These are phyloP conservation scores for Petaurus breviceps DNA, from an alignment of 2,113 vertebrate genomes.

Conservation along the genomic window DNA sequence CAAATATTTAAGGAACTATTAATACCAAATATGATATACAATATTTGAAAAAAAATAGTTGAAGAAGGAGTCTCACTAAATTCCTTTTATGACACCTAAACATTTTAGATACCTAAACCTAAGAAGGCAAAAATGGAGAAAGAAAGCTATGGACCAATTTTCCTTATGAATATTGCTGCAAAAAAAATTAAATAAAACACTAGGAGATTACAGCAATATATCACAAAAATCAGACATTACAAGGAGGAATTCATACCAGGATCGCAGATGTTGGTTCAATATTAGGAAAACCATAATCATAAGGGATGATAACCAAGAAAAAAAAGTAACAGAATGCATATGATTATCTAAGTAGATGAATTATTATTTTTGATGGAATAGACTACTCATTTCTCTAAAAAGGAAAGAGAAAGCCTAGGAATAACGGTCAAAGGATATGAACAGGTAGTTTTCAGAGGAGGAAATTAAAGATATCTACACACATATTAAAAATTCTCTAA, in stretches of 20 bases:
- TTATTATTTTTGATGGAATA: not conserved
- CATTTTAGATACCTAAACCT: not conserved
- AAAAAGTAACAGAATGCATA: accelerated
- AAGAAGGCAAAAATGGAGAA: not conserved
- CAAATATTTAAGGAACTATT: not conserved
- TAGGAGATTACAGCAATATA: not conserved
- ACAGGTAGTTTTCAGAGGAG: not conserved
- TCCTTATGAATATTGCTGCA: not conserved
- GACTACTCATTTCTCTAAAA: not conserved
- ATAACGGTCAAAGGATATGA: not conserved
- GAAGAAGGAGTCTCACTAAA: not conserved
- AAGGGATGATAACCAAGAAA: not conserved
- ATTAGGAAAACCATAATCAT: not conserved
- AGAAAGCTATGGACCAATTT: not conserved
- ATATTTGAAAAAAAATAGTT: not conserved
- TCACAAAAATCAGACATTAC: not conserved
- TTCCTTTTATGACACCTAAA: not conserved
- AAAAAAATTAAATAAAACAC: not conserved
- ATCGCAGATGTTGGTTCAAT: not conserved
- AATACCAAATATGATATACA: not conserved
- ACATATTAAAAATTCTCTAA: not conserved
- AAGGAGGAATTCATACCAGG: not conserved
- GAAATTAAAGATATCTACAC: not conserved
- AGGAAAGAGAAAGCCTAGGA: not conserved
- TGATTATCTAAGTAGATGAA: not conserved